phyloP scores from a whole-genome alignment of 2,888 invertebrate genomes.

The Papilio demoleus region DNA sequence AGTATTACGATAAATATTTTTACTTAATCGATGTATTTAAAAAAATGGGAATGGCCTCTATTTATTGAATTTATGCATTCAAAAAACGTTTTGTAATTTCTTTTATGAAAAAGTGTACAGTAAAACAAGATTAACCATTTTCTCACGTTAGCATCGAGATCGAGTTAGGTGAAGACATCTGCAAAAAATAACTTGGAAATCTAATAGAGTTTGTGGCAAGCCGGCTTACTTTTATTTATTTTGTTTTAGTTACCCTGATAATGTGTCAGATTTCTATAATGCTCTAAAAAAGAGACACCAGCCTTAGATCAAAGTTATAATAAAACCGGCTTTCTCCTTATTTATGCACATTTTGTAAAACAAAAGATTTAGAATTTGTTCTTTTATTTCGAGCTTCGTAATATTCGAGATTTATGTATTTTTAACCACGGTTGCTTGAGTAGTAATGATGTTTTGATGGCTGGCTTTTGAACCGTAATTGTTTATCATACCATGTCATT shows the following conservation, averaged over 20 bases:
- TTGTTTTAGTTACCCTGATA: constrained; percentile 66
- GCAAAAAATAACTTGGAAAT: constrained; percentile 80
- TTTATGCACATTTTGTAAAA: constrained; percentile 74
- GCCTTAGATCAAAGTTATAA: constrained; percentile 81
- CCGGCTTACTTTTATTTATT: constrained; percentile 77
- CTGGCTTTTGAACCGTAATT: constrained; percentile 42
- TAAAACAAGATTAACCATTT: constrained; percentile 76
- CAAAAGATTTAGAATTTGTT: constrained; percentile 53
- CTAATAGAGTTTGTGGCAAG: constrained; percentile 81
- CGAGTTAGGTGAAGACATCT: constrained; percentile 76
- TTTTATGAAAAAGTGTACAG: constrained; percentile 62
- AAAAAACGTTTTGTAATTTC: constrained; percentile 62
- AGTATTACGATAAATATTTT: not conserved
- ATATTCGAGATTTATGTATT: constrained; percentile 43
- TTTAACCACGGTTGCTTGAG: constrained; percentile 43
- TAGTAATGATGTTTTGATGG: constrained; percentile 53
- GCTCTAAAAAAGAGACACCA: constrained; percentile 75
- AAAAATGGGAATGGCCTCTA: constrained; percentile 51
- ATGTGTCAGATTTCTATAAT: constrained; percentile 75
- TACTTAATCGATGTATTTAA: constrained; percentile 5
- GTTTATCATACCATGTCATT: constrained; percentile 45
- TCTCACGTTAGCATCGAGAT: constrained; percentile 79
- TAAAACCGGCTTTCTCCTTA: constrained; percentile 78
- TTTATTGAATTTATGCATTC: constrained; percentile 57
- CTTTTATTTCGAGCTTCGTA: constrained; percentile 35